These are phyloP conservation scores for Nibea coibor DNA, from an alignment of 2,113 vertebrate species.

Conservation along the genomic window DNA sequence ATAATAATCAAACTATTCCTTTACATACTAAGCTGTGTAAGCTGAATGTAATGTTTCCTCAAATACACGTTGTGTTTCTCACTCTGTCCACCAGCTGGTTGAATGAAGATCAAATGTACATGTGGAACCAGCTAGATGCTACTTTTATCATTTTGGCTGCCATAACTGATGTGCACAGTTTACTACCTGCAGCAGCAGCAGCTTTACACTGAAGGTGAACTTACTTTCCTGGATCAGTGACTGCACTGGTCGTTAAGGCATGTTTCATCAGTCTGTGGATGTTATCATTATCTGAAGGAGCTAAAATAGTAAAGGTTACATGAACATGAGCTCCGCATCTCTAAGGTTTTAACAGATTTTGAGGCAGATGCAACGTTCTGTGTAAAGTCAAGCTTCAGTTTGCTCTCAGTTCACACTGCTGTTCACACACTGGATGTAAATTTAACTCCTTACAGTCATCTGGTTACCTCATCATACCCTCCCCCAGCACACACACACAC, in stretches of 20 bases:
- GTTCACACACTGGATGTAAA: neutral
- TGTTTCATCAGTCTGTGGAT: neutral
- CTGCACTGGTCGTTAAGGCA: neutral
- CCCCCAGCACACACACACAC: slow-evolving; percentile 13
- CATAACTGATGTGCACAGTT: neutral
- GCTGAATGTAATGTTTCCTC: neutral
- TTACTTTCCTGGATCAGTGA: neutral
- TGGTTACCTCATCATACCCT: slow-evolving; percentile 56
- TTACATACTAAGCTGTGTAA: neutral
- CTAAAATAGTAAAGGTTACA: neutral
- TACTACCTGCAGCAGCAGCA: neutral
- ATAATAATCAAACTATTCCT: neutral
- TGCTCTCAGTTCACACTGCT: neutral
- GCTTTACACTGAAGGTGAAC: neutral
- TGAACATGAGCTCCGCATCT: too few relatives aligned
- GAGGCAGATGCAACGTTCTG: neutral
- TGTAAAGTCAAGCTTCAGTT: neutral
- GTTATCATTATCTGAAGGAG: neutral
- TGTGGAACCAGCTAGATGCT: slow-evolving; percentile 21
- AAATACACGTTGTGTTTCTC: neutral
- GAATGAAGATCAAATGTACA: neutral
- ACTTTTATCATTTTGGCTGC: neutral
- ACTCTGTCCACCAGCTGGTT: neutral
- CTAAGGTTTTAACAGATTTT: too few relatives aligned
- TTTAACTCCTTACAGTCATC: slow-evolving; percentile 25